Conservation (phyloP, 2,797 vertebrate genomes). For the Channa striata region DNA sequence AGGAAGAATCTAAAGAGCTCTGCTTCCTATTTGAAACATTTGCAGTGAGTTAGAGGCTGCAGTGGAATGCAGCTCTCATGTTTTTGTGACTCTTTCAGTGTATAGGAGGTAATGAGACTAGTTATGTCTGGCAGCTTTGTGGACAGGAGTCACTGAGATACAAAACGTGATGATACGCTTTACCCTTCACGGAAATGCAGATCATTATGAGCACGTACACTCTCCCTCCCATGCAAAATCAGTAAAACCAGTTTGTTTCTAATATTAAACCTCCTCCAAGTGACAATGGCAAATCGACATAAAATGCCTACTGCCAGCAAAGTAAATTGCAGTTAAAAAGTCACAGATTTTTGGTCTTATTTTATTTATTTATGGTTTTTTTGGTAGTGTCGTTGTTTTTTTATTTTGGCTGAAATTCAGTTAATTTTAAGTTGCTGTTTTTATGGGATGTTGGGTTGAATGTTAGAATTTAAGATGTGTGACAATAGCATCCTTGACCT, state of each 20-base stretch:
- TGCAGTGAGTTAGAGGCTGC: slow-evolving; percentile 17
- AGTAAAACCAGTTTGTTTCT: slow-evolving; percentile 16
- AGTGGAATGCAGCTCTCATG: slow-evolving; percentile 8
- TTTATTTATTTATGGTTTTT: too few species aligned
- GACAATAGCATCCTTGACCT: not conserved
- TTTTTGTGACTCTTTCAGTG: slow-evolving; percentile 19
- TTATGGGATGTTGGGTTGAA: not conserved
- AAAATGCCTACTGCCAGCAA: not conserved
- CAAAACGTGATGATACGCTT: slow-evolving; percentile 52
- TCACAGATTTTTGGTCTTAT: too few species aligned
- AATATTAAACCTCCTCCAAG: slow-evolving; percentile 14
- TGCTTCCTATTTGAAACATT: slow-evolving; percentile 31
- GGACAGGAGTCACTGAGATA: slow-evolving; percentile 22
- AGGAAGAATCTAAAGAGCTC: slow-evolving; percentile 21
- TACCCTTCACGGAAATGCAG: slow-evolving; percentile 40
- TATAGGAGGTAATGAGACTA: slow-evolving; percentile 53
- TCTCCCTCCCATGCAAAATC: slow-evolving; percentile 4
- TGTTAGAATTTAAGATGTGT: not conserved
- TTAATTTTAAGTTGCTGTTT: not conserved
- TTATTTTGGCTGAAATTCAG: not conserved
- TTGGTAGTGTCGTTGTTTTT: too few species aligned
- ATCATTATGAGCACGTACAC: slow-evolving; percentile 35
- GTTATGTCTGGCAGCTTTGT: slow-evolving; percentile 32
- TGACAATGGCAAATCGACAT: not conserved
- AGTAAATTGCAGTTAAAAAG: slow-evolving; percentile 3